Base-by-base conservation (phyloP, 2,888 invertebrate genomes). In the Caenorhabditis plicata region DNA sequence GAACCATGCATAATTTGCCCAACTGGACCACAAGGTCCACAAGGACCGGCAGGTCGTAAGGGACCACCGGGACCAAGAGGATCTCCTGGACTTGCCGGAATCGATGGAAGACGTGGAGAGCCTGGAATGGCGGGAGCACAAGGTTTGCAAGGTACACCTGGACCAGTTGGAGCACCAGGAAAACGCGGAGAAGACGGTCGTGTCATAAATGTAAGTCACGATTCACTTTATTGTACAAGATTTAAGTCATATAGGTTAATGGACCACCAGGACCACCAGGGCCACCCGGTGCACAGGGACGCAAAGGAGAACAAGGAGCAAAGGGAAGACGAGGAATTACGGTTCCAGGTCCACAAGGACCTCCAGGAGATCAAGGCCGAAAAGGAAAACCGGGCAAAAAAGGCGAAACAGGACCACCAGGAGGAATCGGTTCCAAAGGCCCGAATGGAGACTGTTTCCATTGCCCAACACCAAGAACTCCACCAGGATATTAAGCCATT, bases 1-100 rank as follows among this genome's bases (percentile, higher is more conserved):
- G 78, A 76, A 62, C 78, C 79, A 19, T 78, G 79, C 49, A 46
- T 76, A 29, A 76, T 80, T 67, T 80, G 80, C 67, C 79, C 79
- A 45, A 65, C 73, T 47, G 80, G 79, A 44, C 57, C 77, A 13
- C 64, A 69, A 20, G 79, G 79, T 44, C 64, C 65, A 9, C 54
- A 66, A 31, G 79, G 79, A 58, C 40, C 55, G 25, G 67, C 75
- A 26, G 78, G 78, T 62, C 52, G 66, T 48, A 75, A 75, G 61
- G 78, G 78, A 68, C 78, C 78, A 41, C 63, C 69, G 15, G 68
- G 73, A 68, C 64, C 73, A 40, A 55, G 73, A 20, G 74, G 74
- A 64, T 60, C 71, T 15, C 67, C 74, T 36, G 74, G 74, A 61
- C 53, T 62, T 13, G 69, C 67, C 26, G 79, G 79, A 58, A 69